A percentile compares a stretch with the other conserved stretches of the same genome.
These are phyloP conservation scores for Rhopalosiphum maidis DNA, from an alignment of 1,140 invertebrate species.

Conservation along the genomic window DNA sequence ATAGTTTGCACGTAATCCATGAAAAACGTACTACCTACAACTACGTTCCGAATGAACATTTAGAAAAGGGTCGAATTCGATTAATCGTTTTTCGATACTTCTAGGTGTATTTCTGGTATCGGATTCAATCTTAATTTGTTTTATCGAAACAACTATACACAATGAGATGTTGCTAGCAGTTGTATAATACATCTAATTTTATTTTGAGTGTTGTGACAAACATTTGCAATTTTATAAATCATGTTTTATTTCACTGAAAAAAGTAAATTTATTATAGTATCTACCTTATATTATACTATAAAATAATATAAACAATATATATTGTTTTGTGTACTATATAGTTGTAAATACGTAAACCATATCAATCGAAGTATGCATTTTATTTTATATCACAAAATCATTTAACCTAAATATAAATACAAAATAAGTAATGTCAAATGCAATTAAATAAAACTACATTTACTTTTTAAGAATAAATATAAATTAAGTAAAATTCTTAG, in stretches of 20 bases:
- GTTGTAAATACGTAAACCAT: neutral
- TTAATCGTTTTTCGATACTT: constrained; percentile 46
- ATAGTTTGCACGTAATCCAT: constrained; percentile 34
- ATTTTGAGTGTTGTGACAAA: neutral
- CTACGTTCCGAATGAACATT: constrained; percentile 4
- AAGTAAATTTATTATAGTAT: neutral
- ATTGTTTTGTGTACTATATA: neutral
- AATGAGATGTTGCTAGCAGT: neutral
- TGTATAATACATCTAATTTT: neutral
- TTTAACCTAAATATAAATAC: neutral
- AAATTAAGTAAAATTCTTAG: neutral
- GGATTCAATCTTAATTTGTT: constrained; percentile 5
- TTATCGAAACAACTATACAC: neutral
- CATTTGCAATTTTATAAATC: neutral
- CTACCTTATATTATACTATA: neutral
- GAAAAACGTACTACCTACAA: neutral
- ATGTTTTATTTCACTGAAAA: neutral
- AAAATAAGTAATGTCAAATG: neutral
- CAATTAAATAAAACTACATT: neutral
- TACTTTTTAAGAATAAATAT: neutral
- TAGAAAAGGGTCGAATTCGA: constrained; percentile 32
- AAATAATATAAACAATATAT: neutral
- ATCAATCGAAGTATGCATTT: neutral
- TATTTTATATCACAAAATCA: neutral
- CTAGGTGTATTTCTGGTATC: neutral